A percentile compares a stretch with the other conserved stretches of the same genome.
Evolutionary conservation across 2,113 vertebrate species (phyloP).

Genomic region (Sigmodon hispidus): DNA sequence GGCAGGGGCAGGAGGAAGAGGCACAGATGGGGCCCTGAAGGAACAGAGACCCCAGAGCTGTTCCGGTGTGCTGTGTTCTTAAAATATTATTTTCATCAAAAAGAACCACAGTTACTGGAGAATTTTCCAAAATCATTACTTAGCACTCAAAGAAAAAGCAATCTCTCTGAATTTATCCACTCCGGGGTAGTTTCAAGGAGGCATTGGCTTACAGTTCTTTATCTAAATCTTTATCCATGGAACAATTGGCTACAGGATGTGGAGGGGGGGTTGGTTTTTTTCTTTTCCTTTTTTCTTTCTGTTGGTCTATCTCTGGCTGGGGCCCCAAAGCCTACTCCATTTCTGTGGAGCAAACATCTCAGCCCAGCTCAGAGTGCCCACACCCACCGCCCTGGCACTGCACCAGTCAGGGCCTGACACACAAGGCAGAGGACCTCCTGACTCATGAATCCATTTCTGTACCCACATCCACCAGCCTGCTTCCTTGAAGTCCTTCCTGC

Average conservation of each 20-base stretch:
- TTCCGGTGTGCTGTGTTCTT: background rate
- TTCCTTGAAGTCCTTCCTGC: background rate
- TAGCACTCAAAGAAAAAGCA: constrained; percentile 15
- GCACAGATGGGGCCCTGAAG: background rate
- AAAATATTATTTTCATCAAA: constrained; percentile 53
- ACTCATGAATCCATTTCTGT: background rate
- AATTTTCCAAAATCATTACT: constrained; percentile 16
- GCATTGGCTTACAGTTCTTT: background rate
- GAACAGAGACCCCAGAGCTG: background rate
- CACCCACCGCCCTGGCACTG: background rate
- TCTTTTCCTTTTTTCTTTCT: background rate
- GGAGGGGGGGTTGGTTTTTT: no score
- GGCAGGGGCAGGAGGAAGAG: background rate
- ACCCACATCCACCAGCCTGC: accelerated
- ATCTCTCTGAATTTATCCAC: background rate
- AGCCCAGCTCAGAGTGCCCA: background rate
- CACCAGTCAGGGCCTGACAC: background rate
- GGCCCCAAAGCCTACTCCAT: background rate
- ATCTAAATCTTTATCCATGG: background rate
- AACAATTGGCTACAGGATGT: background rate
- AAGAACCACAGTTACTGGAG: constrained; percentile 36
- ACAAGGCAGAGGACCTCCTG: no score
- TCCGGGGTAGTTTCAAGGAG: background rate
- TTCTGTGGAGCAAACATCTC: background rate
- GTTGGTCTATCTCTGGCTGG: background rate